Conservation (phyloP, 2,113 vertebrate genomes). For the Oreamnos americanus region DNA sequence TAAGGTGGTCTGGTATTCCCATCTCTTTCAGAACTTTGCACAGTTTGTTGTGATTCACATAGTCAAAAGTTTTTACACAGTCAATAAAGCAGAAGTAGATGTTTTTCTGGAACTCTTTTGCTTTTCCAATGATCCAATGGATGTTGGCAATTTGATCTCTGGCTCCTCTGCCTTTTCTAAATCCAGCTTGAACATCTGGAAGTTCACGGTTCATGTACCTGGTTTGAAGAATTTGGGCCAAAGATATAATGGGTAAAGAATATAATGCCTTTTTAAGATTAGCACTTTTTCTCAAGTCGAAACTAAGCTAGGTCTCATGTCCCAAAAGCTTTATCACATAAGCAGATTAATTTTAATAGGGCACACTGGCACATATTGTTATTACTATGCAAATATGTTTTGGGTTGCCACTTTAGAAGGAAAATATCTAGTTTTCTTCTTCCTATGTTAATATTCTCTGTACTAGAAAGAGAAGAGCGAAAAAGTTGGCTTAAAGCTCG, state of each 20-base stretch:
- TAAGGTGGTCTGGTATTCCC: neutral
- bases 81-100: neutral
- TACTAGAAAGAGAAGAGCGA: neutral
- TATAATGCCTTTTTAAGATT: neutral
- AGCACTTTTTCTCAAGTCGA: neutral
- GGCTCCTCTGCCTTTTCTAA: neutral
- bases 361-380: neutral
- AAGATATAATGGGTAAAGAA: neutral
- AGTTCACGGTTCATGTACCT: neutral
- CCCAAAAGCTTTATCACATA: slow-evolving; percentile 35
- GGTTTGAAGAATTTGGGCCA: neutral
- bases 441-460: slow-evolving; percentile 32
- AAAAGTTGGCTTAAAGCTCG: no score
- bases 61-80: neutral
- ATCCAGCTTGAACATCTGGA: neutral
- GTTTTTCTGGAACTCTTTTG: neutral
- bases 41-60: neutral
- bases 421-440: slow-evolving; percentile 47
- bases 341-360: slow-evolving; percentile 54
- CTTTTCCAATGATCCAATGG: neutral
- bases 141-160: neutral
- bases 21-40: neutral
- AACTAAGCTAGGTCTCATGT: neutral
- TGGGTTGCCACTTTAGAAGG: slow-evolving; percentile 34
- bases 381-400: slow-evolving; percentile 48